These are phyloP conservation scores for Leucozona laternaria DNA, from an alignment of 2,888 invertebrate genomes.

Conservation along the genomic window DNA sequence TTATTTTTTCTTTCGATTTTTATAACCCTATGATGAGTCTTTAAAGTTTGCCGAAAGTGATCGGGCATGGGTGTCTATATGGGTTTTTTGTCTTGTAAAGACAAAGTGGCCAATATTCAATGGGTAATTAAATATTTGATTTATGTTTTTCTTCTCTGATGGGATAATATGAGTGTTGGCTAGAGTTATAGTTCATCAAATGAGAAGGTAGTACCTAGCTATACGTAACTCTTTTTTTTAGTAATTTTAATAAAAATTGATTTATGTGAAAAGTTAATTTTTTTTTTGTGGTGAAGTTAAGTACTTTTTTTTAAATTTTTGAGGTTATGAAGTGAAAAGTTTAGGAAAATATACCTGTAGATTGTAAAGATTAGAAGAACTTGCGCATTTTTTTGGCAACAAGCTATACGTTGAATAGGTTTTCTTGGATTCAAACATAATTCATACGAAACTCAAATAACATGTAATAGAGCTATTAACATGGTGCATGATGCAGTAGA, in stretches of 20 bases:
- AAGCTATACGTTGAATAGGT: neutral
- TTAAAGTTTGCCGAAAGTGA: conserved; percentile 74
- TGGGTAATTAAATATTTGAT: conserved; percentile 75
- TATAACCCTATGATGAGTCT: conserved; percentile 49
- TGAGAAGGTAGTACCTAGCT: conserved; percentile 36
- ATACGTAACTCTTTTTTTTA: conserved; percentile 12
- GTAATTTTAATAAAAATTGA: conserved; percentile 71
- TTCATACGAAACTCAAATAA: neutral
- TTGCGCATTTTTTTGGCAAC: conserved; percentile 1
- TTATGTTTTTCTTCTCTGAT: conserved; percentile 45
- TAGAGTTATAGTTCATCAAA: conserved; percentile 32
- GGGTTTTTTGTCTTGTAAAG: conserved; percentile 69
- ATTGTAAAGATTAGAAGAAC: neutral
- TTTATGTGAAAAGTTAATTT: conserved; percentile 72
- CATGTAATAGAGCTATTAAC: neutral
- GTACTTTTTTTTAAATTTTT: conserved; percentile 36
- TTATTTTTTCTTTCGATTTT: conserved; percentile 1
- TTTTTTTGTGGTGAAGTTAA: no score
- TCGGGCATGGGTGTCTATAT: conserved; percentile 69
- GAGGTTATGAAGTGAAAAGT: neutral
- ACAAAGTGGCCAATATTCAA: conserved; percentile 75
- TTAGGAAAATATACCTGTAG: neutral
- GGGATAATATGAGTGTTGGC: neutral
- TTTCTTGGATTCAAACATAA: neutral
- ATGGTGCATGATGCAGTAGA: neutral